Conservation (phyloP, 2,888 invertebrate species). For the Cheilosia urbana region DNA sequence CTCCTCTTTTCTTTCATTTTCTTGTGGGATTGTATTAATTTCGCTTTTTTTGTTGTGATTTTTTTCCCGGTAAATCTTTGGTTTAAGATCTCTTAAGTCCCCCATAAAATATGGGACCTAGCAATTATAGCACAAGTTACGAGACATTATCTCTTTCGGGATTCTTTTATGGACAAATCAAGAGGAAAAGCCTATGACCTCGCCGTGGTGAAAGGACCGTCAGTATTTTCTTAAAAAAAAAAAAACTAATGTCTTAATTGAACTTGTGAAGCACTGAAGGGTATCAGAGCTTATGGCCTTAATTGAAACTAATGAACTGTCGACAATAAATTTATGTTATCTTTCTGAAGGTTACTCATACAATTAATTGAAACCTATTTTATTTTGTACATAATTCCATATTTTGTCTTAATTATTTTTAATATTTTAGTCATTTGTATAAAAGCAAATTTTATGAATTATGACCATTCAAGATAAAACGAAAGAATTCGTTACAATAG, state of each 20-base stretch:
- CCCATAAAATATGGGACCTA: slow-evolving; percentile 55
- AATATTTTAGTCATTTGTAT: too few relatives aligned
- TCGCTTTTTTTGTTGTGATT: slow-evolving; percentile 47
- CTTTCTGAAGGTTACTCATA: too few relatives aligned
- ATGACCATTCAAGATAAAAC: too few relatives aligned
- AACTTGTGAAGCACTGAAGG: background rate
- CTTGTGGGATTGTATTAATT: slow-evolving; percentile 59
- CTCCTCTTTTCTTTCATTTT: slow-evolving; percentile 44
- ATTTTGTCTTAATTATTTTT: too few relatives aligned
- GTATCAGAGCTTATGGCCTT: background rate
- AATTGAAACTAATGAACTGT: background rate
- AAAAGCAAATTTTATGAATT: too few relatives aligned
- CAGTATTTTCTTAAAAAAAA: slow-evolving; percentile 3
- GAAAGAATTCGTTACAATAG: too few relatives aligned
- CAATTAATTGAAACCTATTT: too few relatives aligned
- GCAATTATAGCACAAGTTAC: slow-evolving; percentile 61
- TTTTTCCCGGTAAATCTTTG: slow-evolving; percentile 45
- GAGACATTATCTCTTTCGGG: slow-evolving; percentile 49
- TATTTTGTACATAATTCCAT: too few relatives aligned
- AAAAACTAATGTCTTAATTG: slow-evolving; percentile 20
- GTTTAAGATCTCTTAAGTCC: slow-evolving; percentile 60
- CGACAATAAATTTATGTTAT: too few relatives aligned
- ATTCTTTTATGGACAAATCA: slow-evolving; percentile 15
- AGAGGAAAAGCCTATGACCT: slow-evolving; percentile 31
- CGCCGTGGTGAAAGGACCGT: background rate